Base-by-base conservation (phyloP, 2,113 vertebrate genomes). In the Tichodroma muraria region DNA sequence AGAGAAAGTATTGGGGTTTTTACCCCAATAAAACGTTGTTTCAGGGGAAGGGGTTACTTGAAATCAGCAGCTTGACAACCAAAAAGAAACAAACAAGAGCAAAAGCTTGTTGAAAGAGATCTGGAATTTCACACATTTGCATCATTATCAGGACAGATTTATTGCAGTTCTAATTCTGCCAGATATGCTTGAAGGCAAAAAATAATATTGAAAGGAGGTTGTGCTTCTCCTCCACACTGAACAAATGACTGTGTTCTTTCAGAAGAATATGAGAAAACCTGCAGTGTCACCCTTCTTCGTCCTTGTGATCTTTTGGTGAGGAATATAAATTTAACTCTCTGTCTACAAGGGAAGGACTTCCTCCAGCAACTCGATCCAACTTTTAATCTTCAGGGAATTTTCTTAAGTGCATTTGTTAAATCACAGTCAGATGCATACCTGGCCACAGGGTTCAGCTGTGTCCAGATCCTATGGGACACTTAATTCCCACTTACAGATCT, bases 111-210 rank as follows among this genome's bases (percentile, higher is more conserved):
- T 80, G 56, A 80, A 75, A 59, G 50, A 84, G 50, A 64, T 57
- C 72, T 80, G 50, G 28, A 76, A 54, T 86, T 89, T 84, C 69
- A 88, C 69, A 73, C n/a, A 91, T 89, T 87, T 66, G 60, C 64
- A 93, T 85, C 44, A 56, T 86, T 64, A 93, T 85, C n/a, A 65
- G 69, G 65, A 91, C n/a, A 89, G 73, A 76, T 88, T 95, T 93
- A 86, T 8, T 85, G 84, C 56, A 50, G 40, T 79, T 50, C 73
- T 87, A 91, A 93, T 85, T 87, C 77, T 65, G 35, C 20, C 68
- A 89, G 65, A 69, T 72, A 89, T 49, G 64, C 80, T 60, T 84
- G 71, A 88, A 80, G 28, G 72, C 27, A 60, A 94, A 81, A 88
- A 91, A 85, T 14, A 80, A 83, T 61, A 90, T 25, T 52, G 63